Percentiles rank a stretch among this genome's conserved stretches.
phyloP scores from a whole-genome alignment of 1,140 invertebrate genomes.

The Cheumatopsyche charites region DNA sequence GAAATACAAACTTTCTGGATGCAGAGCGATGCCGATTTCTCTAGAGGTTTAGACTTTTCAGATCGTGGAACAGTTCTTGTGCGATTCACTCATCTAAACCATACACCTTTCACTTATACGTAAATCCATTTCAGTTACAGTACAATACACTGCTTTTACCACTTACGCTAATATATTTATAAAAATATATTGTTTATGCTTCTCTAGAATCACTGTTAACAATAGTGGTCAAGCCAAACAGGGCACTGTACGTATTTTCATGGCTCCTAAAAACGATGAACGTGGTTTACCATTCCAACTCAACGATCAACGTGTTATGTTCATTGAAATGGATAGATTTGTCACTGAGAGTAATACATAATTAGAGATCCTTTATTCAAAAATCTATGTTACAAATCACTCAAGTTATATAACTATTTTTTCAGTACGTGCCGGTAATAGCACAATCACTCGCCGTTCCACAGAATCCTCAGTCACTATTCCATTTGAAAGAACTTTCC shows the following conservation, averaged over 20 bases:
- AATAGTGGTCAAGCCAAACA: constrained; percentile 60
- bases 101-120: constrained; percentile 67
- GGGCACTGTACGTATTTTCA: constrained; percentile 77
- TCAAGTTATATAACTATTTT: not conserved
- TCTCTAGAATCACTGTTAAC: constrained; percentile 69
- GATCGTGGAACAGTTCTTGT: constrained; percentile 62
- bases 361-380: not conserved
- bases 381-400: not conserved
- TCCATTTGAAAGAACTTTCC: constrained; percentile 75
- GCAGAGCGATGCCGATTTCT: constrained; percentile 65
- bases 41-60: constrained; percentile 67
- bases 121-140: constrained; percentile 35
- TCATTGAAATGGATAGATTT: constrained; percentile 83
- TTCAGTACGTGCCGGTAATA: constrained; percentile 69
- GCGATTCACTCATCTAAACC: constrained; percentile 69
- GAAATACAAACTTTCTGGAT: constrained; percentile 67
- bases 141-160: not conserved
- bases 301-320: constrained; percentile 71
- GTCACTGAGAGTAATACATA: constrained; percentile 63
- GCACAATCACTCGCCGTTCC: constrained; percentile 68
- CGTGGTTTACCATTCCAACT: constrained; percentile 69
- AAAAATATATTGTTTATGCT: not conserved
- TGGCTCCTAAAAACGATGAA: constrained; percentile 76
- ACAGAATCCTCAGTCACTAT: constrained; percentile 74
- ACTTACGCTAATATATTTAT: not conserved